Base-by-base conservation (phyloP, 2,888 invertebrate genomes). In the Mesoligia furuncula region DNA sequence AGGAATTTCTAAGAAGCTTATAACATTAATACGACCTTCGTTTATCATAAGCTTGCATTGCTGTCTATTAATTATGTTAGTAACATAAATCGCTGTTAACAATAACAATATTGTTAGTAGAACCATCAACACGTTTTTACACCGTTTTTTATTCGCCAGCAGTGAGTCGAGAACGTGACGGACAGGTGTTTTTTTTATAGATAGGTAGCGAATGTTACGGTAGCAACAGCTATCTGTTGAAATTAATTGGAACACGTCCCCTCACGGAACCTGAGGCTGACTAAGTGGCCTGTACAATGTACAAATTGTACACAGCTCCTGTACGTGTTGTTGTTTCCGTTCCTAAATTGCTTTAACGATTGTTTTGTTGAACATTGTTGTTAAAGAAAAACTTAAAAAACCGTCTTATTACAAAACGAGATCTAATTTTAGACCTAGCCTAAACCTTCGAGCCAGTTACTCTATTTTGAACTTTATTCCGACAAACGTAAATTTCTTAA, bases 241-340 rank as follows among this genome's bases (percentile, higher is more conserved):
- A 84, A 82, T 84, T 85, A 85, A 85, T 87, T 85, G 79, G 83
- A 87, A 80, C 87, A 87, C 85, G 82, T 86, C 78, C 82, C 84
- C 83, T 81, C 71, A 80, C 79, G 79, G 82, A 81, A 86, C 79
- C 79, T 75, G 80, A 82, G 73, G 77, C 66, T 75, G 73, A 83
- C 84, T 84, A 86, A 85, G 75, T 81, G 76, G 71, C 48, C 68
- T 54, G 75, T 81, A 42, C 77, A 71, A 13, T 39, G 64, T 68
- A 75, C 75, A 69, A 79, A 67, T 64, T 64, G 36, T 74, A 72
- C 65, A 59, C 3, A 64, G 24, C 54, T 67, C 36, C 59, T 75
- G 67, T 54, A 69, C 81, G 36, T 67, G 80, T 54, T 24, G 66
- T 70, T 80, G 69, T 54, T 77, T 71, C 36, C 48, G 66, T 62